These are phyloP conservation scores for Mesorhabditis spiculigera DNA, from an alignment of 2,888 invertebrate species.

Conservation along the genomic window DNA sequence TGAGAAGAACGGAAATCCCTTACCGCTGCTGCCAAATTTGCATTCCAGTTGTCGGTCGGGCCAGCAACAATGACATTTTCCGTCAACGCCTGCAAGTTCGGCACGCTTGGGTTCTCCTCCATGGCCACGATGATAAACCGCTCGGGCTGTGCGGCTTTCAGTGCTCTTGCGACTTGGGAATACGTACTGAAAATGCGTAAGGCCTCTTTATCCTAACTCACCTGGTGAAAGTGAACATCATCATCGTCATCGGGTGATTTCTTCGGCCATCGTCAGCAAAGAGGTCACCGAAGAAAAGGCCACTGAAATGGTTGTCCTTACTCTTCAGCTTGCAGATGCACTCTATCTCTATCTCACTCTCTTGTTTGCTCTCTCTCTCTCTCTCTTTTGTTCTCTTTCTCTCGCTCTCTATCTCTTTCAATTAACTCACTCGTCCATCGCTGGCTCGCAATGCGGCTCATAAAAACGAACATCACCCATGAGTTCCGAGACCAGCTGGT, in stretches of 20 bases:
- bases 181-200: background rate
- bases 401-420: too few relatives aligned
- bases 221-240: background rate
- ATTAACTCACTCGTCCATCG: too few relatives aligned
- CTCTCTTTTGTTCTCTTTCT: too few relatives aligned
- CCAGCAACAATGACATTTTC: slow-evolving; percentile 1
- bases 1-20: too few relatives aligned
- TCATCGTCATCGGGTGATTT: background rate
- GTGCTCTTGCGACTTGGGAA: background rate
- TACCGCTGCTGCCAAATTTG: background rate
- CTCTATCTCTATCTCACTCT: too few relatives aligned
- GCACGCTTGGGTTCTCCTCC: background rate
- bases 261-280: background rate
- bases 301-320: background rate
- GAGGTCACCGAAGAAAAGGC: background rate
- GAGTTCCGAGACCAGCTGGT: too few relatives aligned
- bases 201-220: background rate
- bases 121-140: background rate
- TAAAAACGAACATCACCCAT: too few relatives aligned
- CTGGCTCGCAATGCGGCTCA: too few relatives aligned
- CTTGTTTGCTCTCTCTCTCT: too few relatives aligned
- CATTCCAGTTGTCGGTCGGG: background rate
- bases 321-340: too few relatives aligned
- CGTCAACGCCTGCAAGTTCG: background rate
- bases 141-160: background rate